phyloP scores from a whole-genome alignment of 2,797 vertebrate genomes.

The Todus mexicanus region DNA sequence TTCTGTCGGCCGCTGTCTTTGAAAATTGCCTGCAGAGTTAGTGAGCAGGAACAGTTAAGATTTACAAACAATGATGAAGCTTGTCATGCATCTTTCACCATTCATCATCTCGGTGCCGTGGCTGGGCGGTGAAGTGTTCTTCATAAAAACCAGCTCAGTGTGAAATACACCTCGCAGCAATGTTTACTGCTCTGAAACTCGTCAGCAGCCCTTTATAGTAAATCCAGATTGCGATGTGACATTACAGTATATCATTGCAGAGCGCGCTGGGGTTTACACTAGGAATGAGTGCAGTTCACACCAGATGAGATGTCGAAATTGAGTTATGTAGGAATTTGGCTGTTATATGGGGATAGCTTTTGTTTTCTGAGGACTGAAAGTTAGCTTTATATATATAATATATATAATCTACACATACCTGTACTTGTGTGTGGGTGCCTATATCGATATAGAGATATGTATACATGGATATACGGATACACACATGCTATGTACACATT shows the following conservation, averaged over 20 bases:
- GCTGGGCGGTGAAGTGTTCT: slow-evolving; percentile 98
- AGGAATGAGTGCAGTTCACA: slow-evolving; percentile 82
- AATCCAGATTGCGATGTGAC: slow-evolving; percentile 96
- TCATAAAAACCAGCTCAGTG: slow-evolving; percentile 99
- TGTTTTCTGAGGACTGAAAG: slow-evolving; percentile 82
- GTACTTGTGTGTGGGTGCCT: slow-evolving; percentile 46
- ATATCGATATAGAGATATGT: background rate
- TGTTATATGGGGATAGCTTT: slow-evolving; percentile 90
- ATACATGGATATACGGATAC: background rate
- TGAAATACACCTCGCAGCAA: slow-evolving; percentile 99
- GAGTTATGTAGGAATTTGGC: slow-evolving; percentile 94
- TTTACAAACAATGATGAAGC: slow-evolving; percentile 99
- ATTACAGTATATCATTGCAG: slow-evolving; percentile 96
- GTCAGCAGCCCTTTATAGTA: slow-evolving; percentile 96
- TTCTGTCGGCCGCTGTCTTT: slow-evolving; percentile 95
- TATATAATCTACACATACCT: slow-evolving; percentile 73
- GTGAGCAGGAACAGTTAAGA: slow-evolving; percentile 99
- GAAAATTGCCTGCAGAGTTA: slow-evolving; percentile 99
- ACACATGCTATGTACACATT: fast-evolving
- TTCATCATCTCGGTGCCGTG: slow-evolving; percentile 93
- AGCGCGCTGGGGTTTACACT: slow-evolving; percentile 81
- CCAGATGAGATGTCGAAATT: slow-evolving; percentile 92
- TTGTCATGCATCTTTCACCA: slow-evolving; percentile 99
- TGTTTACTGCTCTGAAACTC: slow-evolving; percentile 98
- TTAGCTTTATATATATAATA: slow-evolving; percentile 83